Evolutionary conservation across 2,888 invertebrate genomes (phyloP), one percentile per base, ranked within the genome.

Genomic region (Dicyrtomina minuta): DNA sequence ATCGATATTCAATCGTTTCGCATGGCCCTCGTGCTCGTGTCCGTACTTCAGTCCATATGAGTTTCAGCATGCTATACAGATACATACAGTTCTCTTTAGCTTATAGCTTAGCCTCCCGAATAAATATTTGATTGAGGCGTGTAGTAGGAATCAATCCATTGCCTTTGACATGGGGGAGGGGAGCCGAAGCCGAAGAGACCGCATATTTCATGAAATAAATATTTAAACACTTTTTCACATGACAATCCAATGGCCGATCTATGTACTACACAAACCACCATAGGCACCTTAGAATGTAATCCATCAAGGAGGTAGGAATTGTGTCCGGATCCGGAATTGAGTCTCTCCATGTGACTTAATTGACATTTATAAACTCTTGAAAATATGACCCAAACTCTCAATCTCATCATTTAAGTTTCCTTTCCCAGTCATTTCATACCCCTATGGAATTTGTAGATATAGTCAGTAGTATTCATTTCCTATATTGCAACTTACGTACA

Each of bases 321-420:
- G 3, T 33, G 33, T 8, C 8, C 33, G 3, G 3, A 3, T 51
- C 4, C 20, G 8, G 22, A 51, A 51, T 51, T 51, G 51, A 51
- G 51, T 27, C 55, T 27, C 58, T 58, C 58, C 5, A 26, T 58
- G 39, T 58, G 58, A 58, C 58, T 58, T 58, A 58, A 58, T 58
- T 58, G 58, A 58, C 58, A 58, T 33, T 58, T 58, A 58, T 39
- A 58, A 58, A 58, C 58, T 58, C 39, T 58, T 33, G 39, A 58
- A 58, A 33, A 39, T 10, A 39, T 58, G 55, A 58, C 55, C 24
- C 55, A 55, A 27, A 10, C 33, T 33, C 33, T 33, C 33, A 33
- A 33, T 8, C 51, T 17, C 33, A 13, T 39, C 39, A 58, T 39
- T 58, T 58, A 27, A 51, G 51, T 51, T 22, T 6, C 46, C 12